Evolutionary conservation across 2,888 invertebrate genomes (phyloP).

Genomic region (Eupithecia exiguata): DNA sequence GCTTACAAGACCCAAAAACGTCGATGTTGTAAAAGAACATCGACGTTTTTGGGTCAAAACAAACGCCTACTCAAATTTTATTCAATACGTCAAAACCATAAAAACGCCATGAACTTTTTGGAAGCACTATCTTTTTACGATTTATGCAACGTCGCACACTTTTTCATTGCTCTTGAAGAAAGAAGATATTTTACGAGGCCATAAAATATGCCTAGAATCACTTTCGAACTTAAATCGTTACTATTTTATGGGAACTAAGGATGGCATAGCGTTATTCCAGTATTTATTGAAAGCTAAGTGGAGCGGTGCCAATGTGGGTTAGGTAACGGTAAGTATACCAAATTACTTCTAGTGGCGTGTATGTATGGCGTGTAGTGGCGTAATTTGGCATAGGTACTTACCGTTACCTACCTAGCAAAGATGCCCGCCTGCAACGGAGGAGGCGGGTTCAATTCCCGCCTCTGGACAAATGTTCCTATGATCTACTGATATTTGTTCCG

Average conservation of each 20-base stretch:
- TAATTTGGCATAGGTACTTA: too few relatives aligned
- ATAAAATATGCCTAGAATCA: conserved; percentile 33
- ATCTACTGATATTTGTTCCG: too few relatives aligned
- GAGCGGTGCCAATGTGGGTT: not conserved
- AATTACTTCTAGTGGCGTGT: too few relatives aligned
- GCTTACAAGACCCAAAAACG: too few relatives aligned
- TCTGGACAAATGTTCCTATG: too few relatives aligned
- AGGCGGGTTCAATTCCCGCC: too few relatives aligned
- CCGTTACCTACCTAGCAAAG: too few relatives aligned
- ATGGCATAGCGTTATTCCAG: not conserved
- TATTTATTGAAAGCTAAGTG: not conserved
- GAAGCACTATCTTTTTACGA: conserved; percentile 43
- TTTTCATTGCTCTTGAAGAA: conserved; percentile 43
- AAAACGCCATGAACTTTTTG: conserved; percentile 36
- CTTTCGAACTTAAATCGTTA: conserved; percentile 4
- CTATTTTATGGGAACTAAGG: conserved; percentile 4
- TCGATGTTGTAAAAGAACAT: too few relatives aligned
- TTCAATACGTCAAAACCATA: conserved; percentile 27
- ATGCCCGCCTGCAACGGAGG: too few relatives aligned
- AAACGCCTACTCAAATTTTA: not conserved
- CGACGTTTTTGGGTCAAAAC: too few relatives aligned
- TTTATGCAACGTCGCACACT: conserved; percentile 38
- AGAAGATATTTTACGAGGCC: conserved; percentile 30
- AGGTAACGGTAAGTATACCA: too few relatives aligned
- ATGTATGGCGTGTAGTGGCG: too few relatives aligned